Conservation (phyloP, 2,113 vertebrate species). For the Ceyx margarethae region DNA sequence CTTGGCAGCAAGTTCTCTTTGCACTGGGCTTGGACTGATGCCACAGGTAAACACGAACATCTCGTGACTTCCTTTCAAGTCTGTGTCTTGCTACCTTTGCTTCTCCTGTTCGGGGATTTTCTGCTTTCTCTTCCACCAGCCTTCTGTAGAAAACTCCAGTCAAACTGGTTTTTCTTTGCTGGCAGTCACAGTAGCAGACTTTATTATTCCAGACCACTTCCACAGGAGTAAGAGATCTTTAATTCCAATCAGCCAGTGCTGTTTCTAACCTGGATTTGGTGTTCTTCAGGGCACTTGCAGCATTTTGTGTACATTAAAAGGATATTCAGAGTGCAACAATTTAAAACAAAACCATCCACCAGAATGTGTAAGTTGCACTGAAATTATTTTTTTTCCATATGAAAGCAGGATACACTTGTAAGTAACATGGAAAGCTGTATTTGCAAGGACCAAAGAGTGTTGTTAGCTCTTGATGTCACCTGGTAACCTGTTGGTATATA, state of each 20-base stretch:
- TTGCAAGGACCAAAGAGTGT: neutral
- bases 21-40: neutral
- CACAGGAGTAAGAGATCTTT: neutral
- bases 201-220: constrained; percentile 2
- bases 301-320: neutral
- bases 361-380: neutral
- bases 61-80: constrained; percentile 4
- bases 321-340: neutral
- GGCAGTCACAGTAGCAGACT: neutral
- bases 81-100: constrained; percentile 17
- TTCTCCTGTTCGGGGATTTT: constrained; percentile 34
- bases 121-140: neutral
- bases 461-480: neutral
- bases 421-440: neutral
- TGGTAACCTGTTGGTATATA: neutral
- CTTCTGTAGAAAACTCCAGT: constrained; percentile 17
- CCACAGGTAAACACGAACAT: constrained; percentile 36
- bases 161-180: constrained; percentile 52
- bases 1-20: neutral
- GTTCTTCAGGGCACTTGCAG: neutral
- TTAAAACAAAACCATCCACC: neutral
- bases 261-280: neutral
- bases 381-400: neutral
- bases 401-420: neutral
- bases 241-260: neutral